Base-by-base conservation (phyloP, 2,797 vertebrate species). In the Orientallactaga sibirica region DNA sequence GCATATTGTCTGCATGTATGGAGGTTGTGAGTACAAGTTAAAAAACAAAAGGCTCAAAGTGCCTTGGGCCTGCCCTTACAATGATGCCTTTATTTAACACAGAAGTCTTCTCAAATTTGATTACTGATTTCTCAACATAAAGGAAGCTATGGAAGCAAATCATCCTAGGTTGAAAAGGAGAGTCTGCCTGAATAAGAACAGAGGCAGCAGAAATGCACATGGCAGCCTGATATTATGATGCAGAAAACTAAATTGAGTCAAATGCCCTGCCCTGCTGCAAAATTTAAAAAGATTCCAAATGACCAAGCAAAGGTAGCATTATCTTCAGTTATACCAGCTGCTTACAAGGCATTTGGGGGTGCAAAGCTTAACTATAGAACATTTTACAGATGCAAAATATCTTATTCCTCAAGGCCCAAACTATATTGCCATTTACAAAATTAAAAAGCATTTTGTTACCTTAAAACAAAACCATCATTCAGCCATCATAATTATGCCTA, bases 381-480 rank as follows among this genome's bases (percentile, higher is more conserved):
- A 68, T 86, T 88, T 92, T 83, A 83, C 41, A n/a, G 89, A 29
- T 15, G 7, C 7, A 82, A 75, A 88, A 27, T 27, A 85, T 29
- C 48, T 94, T 83, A 88, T 80, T 83, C 58, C 58, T 91, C 7
- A 68, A 80, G 27, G 48, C 41, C 41, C 61, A 52, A 25, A 86
- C 64, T 74, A 77, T 4, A 81, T 16, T 85, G 48, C 48, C 79
- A 76, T 5, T 74, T 33, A 74, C 66, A 83, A 83, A 90, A 90
- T 73, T 86, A 27, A 94, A 93, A 92, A 90, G 15, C 18, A 85
- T 75, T 86, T 24, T 82, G 27, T 76, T 88, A 68, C 61, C 48
- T 86, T 82, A 88, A 93, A 92, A 80, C 41, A 91, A 90, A 58
- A 68, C 61, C 22, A 70, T 70, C 83, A 88, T 58, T 85, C 74